Percentiles rank a stretch among this genome's conserved stretches.
These are phyloP conservation scores for Narcine bancroftii DNA, from an alignment of 2,113 vertebrate species.

Conservation along the genomic window DNA sequence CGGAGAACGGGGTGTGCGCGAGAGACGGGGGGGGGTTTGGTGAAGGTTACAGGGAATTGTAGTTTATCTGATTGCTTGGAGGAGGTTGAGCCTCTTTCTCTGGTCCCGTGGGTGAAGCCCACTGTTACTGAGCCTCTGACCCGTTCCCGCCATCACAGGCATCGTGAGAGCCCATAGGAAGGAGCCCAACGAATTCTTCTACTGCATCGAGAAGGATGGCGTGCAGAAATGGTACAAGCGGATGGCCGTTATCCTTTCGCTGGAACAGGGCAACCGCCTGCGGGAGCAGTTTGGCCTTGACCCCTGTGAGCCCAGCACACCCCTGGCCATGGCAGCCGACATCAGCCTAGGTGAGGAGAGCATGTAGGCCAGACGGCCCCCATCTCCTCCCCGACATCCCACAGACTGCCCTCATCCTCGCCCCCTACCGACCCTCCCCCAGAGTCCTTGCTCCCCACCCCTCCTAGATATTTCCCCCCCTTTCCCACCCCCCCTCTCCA, in stretches of 20 bases:
- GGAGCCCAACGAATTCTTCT: conserved; percentile 77
- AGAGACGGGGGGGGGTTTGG: no score
- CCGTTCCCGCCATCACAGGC: conserved; percentile 54
- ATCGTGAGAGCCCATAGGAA: conserved; percentile 76
- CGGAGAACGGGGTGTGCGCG: no score
- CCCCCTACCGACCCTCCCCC: neutral
- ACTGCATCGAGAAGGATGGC: conserved; percentile 83
- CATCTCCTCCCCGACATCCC: no score
- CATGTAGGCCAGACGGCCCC: no score
- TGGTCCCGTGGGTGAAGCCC: neutral
- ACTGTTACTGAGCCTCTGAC: accelerated
- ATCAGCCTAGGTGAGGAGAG: conserved; percentile 81
- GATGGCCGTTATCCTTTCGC: conserved; percentile 78
- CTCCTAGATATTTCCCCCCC: no score
- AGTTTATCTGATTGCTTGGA: no score
- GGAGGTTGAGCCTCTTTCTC: no score
- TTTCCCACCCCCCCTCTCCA: no score
- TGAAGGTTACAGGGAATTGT: no score
- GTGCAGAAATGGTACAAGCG: conserved; percentile 83
- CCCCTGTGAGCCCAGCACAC: conserved; percentile 74
- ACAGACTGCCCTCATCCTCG: no score
- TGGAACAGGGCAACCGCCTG: conserved; percentile 86
- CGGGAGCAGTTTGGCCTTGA: conserved; percentile 87
- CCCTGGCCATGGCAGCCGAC: conserved; percentile 83
- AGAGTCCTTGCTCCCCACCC: neutral